Evolutionary conservation across 2,888 invertebrate genomes (phyloP).

Genomic region (Spodoptera exigua): DNA sequence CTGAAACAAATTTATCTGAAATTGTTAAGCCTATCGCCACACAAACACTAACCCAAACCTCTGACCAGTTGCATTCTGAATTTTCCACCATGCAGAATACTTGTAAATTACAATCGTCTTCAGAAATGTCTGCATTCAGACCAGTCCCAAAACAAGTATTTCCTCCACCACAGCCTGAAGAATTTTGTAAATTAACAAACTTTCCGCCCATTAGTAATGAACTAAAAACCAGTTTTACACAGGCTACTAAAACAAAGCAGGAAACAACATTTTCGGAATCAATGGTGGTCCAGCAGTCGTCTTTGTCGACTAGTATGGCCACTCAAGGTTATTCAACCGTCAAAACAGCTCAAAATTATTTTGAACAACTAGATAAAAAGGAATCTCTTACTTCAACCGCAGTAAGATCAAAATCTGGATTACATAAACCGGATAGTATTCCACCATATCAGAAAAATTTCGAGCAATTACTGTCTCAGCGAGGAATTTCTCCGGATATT

Average conservation of each 20-base stretch:
- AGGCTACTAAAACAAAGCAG: slow-evolving; percentile 70
- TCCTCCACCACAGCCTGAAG: slow-evolving; percentile 77
- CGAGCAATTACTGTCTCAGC: slow-evolving; percentile 89
- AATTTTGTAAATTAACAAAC: slow-evolving; percentile 72
- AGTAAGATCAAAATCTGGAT: slow-evolving; percentile 84
- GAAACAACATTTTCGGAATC: slow-evolving; percentile 74
- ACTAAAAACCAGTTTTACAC: slow-evolving; percentile 75
- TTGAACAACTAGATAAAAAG: slow-evolving; percentile 81
- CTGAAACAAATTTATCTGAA: slow-evolving; percentile 70
- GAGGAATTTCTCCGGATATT: slow-evolving; percentile 89
- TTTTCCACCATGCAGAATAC: slow-evolving; percentile 79
- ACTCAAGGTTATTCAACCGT: slow-evolving; percentile 77
- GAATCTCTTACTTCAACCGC: slow-evolving; percentile 76
- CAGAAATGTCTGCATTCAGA: slow-evolving; percentile 83
- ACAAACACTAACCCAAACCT: slow-evolving; percentile 71
- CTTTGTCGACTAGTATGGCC: slow-evolving; percentile 66
- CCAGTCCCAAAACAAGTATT: slow-evolving; percentile 85
- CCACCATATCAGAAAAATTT: slow-evolving; percentile 91
- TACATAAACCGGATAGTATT: slow-evolving; percentile 90
- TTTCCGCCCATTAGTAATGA: slow-evolving; percentile 81
- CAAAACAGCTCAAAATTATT: slow-evolving; percentile 80
- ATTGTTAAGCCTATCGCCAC: slow-evolving; percentile 77
- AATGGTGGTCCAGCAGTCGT: slow-evolving; percentile 69
- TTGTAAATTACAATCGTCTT: slow-evolving; percentile 78
- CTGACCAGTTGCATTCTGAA: slow-evolving; percentile 72